These are phyloP conservation scores for Cyanoramphus novaezelandiae DNA, from an alignment of 2,113 vertebrate genomes.

Conservation along the genomic window DNA sequence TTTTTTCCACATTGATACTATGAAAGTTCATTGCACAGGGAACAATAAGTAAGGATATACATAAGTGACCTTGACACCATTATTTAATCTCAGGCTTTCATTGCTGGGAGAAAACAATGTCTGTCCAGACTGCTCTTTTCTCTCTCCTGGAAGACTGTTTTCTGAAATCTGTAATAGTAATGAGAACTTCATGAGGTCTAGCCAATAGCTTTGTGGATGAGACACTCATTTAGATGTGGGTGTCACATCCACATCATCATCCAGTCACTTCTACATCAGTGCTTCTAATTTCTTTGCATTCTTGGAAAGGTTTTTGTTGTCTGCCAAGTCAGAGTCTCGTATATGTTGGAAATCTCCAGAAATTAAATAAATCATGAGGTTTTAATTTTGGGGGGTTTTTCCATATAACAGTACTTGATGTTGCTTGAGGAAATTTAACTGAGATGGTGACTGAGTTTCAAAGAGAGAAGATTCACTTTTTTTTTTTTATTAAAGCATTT, in stretches of 20 bases:
- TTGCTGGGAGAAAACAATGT: neutral
- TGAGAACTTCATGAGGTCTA: neutral
- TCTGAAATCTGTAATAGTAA: neutral
- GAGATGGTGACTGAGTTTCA: neutral
- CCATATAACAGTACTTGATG: neutral
- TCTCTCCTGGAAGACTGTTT: neutral
- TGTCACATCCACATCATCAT: neutral
- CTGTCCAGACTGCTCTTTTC: neutral
- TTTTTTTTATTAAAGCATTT: neutral
- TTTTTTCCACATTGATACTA: neutral
- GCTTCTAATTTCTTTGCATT: neutral
- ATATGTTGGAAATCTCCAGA: neutral
- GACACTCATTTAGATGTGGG: neutral
- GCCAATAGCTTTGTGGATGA: neutral
- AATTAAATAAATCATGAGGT: neutral
- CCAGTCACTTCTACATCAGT: neutral
- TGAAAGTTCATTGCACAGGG: neutral
- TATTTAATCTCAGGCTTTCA: neutral
- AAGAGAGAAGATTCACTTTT: neutral
- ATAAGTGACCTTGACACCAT: neutral
- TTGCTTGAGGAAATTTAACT: neutral
- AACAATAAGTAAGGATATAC: neutral
- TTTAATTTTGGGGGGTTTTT: neutral
- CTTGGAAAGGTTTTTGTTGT: neutral
- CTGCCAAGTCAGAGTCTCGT: neutral